Percentiles rank a stretch among this genome's conserved stretches.
Evolutionary conservation across 1,140 invertebrate genomes (phyloP).

Genomic region (Platyscapa corneri): DNA sequence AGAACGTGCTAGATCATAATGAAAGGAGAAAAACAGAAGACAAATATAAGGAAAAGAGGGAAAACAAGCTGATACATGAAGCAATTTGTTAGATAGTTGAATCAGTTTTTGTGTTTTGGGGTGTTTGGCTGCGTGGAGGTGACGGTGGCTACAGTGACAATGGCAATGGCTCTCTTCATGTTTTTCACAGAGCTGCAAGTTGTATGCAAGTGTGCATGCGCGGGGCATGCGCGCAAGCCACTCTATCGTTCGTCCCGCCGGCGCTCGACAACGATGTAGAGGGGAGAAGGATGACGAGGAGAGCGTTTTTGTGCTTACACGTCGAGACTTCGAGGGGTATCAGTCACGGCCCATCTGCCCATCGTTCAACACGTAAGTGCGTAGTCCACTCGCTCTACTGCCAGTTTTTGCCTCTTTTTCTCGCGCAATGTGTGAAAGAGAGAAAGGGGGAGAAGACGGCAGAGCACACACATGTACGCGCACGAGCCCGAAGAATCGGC

Average conservation of each 20-base stretch:
- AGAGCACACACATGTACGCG: neutral
- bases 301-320: constrained; percentile 36
- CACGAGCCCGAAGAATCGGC: constrained; percentile 12
- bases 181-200: neutral
- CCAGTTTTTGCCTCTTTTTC: neutral
- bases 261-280: neutral
- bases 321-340: constrained; percentile 61
- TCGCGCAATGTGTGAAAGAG: neutral
- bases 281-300: neutral
- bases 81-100: neutral
- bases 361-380: constrained; percentile 72
- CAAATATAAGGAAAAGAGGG: neutral
- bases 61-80: neutral
- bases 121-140: neutral
- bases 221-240: constrained; percentile 23
- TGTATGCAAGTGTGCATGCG: constrained; percentile 20
- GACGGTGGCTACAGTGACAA: neutral
- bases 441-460: neutral
- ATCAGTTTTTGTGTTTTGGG: neutral
- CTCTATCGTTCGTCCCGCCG: neutral
- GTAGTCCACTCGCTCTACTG: constrained; percentile 27
- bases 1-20: too few relatives aligned
- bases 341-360: constrained; percentile 73
- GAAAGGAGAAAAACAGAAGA: neutral
- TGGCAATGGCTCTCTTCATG: neutral